phyloP scores from a whole-genome alignment of 2,797 vertebrate species.

The Diplodus puntazzo region DNA sequence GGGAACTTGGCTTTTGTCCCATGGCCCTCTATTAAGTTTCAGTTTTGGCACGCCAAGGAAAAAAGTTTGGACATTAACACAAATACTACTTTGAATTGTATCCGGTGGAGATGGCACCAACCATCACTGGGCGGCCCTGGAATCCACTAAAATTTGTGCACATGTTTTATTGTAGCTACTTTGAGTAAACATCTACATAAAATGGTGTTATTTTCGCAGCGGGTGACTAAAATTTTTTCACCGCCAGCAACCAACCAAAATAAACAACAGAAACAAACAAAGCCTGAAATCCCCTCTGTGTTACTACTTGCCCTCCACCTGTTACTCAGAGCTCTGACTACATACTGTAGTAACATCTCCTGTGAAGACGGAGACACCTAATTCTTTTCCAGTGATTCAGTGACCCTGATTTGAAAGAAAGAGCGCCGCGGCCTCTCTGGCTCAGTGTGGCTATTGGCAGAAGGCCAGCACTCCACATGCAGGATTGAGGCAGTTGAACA shows the following conservation, averaged over 20 bases:
- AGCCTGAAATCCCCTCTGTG: conserved; percentile 9
- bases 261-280: conserved; percentile 24
- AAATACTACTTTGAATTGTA: not conserved
- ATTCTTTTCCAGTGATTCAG: conserved; percentile 56
- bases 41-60: too few relatives aligned
- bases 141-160: conserved; percentile 21
- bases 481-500: conserved; percentile 55
- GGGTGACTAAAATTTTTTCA: conserved; percentile 18
- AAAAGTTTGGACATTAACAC: not conserved
- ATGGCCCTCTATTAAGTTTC: too few relatives aligned
- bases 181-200: conserved; percentile 60
- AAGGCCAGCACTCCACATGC: conserved; percentile 29
- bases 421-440: conserved; percentile 6
- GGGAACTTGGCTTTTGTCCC: too few relatives aligned
- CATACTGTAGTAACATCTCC: conserved; percentile 7
- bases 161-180: conserved; percentile 22
- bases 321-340: conserved; percentile 30
- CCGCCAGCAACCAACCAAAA: conserved; percentile 23
- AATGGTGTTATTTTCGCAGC: conserved; percentile 44
- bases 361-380: conserved; percentile 40
- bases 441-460: conserved; percentile 29
- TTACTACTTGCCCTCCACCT: conserved; percentile 3
- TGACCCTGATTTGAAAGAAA: conserved; percentile 47
- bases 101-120: not conserved
- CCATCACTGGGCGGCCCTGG: conserved; percentile 14